Evolutionary conservation across 2,888 invertebrate genomes (phyloP), one percentile per base, ranked within the genome.

Genomic region (Catocala fraxini): DNA sequence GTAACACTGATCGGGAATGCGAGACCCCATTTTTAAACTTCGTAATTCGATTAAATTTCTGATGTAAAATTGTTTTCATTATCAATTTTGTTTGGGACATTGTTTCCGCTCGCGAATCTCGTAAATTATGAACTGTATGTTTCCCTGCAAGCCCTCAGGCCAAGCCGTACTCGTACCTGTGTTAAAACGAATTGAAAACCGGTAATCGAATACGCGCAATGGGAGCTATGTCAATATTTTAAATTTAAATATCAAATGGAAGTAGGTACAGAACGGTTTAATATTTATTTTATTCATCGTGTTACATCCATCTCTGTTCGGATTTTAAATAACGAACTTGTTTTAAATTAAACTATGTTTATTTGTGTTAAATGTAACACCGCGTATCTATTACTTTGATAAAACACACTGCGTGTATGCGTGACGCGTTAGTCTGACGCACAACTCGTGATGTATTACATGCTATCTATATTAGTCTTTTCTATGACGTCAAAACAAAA

Each of bases 131-230:
- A 85, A 89, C 89, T 86, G 88, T 90, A 89, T 89, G 91, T 88
- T 88, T 84, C 82, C 85, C 84, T 84, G 83, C 85, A 84, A 82
- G 89, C 91, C 94, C 90, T 85, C 80, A 81, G 89, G 93, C 89
- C 80, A 79, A 81, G 81, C 85, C 82, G 86, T 83, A 83, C 83
- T 84, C 82, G 86, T 83, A 83, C 83, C 84, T 84, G 83, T 87
- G 89, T 93, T 90, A 90, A 92, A 93, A 88, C 89, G 89, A 90
- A 93, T 92, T 92, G 91, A 91, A 92, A 87, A 91, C 91, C 90
- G 90, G 92, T 92, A 93, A 93, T 93, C 93, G 93, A 92, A 92
- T 92, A 86, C 87, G 87, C 83, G 87, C 86, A 86, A 87, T 91
- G 93, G 90, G 84, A 90, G 89, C 88, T 87, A 88, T 89, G 89